These are phyloP conservation scores for Helicolenus hilgendorfi DNA, from an alignment of 2,797 vertebrate genomes.

Conservation along the genomic window DNA sequence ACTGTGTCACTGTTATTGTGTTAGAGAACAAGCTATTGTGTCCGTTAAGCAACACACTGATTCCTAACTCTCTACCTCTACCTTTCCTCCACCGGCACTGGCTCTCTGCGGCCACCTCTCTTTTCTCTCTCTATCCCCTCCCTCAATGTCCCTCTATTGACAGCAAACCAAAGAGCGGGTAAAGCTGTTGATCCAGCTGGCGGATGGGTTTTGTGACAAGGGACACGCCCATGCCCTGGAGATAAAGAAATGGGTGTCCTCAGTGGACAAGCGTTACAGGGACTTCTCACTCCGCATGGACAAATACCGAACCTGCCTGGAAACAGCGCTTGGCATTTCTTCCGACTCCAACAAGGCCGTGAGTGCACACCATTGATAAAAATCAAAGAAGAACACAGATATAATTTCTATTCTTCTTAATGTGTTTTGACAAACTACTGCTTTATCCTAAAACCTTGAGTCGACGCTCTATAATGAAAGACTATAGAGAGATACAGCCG, in stretches of 20 bases:
- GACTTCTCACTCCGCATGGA: slow-evolving; percentile 99
- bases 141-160: slow-evolving; percentile 73
- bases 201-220: slow-evolving; percentile 99
- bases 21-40: slow-evolving; percentile 76
- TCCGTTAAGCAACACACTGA: slow-evolving; percentile 71
- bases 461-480: background rate
- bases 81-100: slow-evolving; percentile 61
- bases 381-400: background rate
- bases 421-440: background rate
- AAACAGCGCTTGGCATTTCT: slow-evolving; percentile 97
- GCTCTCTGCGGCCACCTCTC: slow-evolving; percentile 51
- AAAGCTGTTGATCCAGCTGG: slow-evolving; percentile 99
- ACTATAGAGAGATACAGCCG: background rate
- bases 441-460: background rate
- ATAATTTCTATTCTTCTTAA: background rate
- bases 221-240: slow-evolving; percentile 98
- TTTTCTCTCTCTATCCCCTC: slow-evolving; percentile 39
- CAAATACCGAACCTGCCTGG: slow-evolving; percentile 97
- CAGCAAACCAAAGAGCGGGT: slow-evolving; percentile 99
- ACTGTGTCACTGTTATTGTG: slow-evolving; percentile 85
- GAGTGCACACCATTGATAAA: slow-evolving; percentile 53
- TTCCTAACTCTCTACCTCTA: slow-evolving; percentile 48
- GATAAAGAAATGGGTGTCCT: slow-evolving; percentile 99
- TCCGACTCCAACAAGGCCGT: slow-evolving; percentile 99
- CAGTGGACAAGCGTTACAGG: slow-evolving; percentile 98